Conservation (phyloP, 2,888 invertebrate genomes). For the Invenusta paracnida region DNA sequence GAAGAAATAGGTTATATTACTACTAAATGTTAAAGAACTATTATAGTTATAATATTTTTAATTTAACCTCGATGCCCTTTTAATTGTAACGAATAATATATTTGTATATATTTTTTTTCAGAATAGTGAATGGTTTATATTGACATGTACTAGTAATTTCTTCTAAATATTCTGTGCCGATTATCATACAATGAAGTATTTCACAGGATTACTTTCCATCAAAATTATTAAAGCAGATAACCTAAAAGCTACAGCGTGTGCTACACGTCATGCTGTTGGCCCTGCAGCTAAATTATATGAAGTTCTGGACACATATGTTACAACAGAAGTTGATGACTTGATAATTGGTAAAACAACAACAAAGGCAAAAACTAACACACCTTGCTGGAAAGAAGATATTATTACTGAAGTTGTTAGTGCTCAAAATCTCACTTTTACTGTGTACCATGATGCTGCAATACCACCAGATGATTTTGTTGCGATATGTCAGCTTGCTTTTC, state of each 20-base stretch:
- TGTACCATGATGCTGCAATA: constrained; percentile 43
- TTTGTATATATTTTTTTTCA: no score
- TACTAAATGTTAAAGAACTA: no score
- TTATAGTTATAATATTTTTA: no score
- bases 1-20: no score
- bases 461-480: constrained; percentile 44
- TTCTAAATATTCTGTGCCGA: no score
- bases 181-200: constrained; percentile 42
- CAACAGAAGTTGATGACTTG: constrained; percentile 38
- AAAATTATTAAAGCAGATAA: constrained; percentile 42
- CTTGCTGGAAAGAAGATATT: constrained; percentile 43
- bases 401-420: constrained; percentile 30
- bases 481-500: constrained; percentile 32
- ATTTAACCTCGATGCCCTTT: no score
- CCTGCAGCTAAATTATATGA: constrained; percentile 41
- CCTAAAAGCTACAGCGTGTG: constrained; percentile 43
- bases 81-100: no score
- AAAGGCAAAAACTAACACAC: constrained; percentile 41
- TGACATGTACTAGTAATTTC: no score
- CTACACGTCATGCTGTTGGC: constrained; percentile 42
- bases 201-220: constrained; percentile 38
- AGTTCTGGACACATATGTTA: constrained; percentile 39
- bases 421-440: constrained; percentile 41
- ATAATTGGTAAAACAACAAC: constrained; percentile 39
- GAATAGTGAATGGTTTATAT: no score